Evolutionary conservation across 2,888 invertebrate species (phyloP).

Genomic region (Xiphydria camelus): DNA sequence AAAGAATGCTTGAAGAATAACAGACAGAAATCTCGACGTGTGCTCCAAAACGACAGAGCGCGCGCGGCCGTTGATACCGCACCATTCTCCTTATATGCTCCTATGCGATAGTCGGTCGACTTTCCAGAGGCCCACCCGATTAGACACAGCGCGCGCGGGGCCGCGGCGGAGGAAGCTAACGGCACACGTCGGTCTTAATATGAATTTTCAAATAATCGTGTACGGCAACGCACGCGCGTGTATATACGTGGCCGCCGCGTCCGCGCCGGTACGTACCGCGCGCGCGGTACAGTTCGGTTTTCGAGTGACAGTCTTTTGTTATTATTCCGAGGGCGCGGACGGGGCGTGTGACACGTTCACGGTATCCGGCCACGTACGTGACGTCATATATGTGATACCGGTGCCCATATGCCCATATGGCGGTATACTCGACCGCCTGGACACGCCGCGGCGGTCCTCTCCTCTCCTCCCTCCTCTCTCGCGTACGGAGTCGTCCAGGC

Average conservation of each 20-base stretch:
- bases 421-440: slow-evolving; percentile 1
- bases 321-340: slow-evolving; percentile 48
- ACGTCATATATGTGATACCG: slow-evolving; percentile 47
- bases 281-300: slow-evolving; percentile 5
- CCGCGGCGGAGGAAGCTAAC: slow-evolving; percentile 42
- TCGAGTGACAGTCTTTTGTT: slow-evolving; percentile 32
- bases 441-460: slow-evolving; percentile 2
- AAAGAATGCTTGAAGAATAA: too few species aligned
- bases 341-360: slow-evolving; percentile 48
- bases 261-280: neutral
- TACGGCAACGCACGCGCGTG: neutral
- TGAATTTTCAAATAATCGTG: slow-evolving; percentile 37
- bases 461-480: neutral
- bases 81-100: too few species aligned
- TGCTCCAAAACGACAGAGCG: too few species aligned
- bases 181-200: slow-evolving; percentile 35
- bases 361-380: slow-evolving; percentile 55
- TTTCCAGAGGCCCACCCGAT: slow-evolving; percentile 8
- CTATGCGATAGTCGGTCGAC: slow-evolving; percentile 10
- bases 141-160: too few species aligned
- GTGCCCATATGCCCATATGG: slow-evolving; percentile 32
- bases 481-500: neutral
- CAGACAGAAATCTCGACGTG: too few species aligned
- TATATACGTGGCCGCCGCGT: neutral
- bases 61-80: too few species aligned